Percentiles rank a stretch among this genome's conserved stretches.
Evolutionary conservation across 35 echinoderm and acorn worm genomes (phyloP).

Genomic region (Holothuria glaberrima): DNA sequence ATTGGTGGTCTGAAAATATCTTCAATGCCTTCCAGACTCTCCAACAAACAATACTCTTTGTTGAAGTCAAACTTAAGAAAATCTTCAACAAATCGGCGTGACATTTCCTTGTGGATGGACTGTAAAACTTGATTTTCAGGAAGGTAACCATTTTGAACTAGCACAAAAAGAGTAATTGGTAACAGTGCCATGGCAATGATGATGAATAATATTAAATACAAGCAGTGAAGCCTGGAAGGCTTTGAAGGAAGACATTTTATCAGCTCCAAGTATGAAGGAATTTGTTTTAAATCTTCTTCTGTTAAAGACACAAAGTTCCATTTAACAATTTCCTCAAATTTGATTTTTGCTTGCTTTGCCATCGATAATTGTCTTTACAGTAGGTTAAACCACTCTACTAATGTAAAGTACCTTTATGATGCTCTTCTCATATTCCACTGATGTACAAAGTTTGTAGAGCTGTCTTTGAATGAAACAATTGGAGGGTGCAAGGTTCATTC

Average conservation of each 20-base stretch:
- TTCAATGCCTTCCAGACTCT: constrained; percentile 46
- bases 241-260: neutral
- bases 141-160: constrained; percentile 24
- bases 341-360: neutral
- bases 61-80: constrained; percentile 45
- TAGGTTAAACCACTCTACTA: too few relatives aligned
- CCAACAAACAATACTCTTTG: constrained; percentile 50
- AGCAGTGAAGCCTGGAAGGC: neutral
- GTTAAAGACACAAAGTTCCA: neutral
- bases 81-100: constrained; percentile 29
- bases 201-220: neutral
- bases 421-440: too few relatives aligned
- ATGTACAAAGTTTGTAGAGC: too few relatives aligned
- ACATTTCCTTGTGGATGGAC: constrained; percentile 15
- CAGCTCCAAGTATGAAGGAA: neutral
- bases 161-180: neutral
- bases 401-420: too few relatives aligned
- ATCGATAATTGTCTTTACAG: neutral
- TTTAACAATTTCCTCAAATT: neutral
- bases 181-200: neutral
- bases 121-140: neutral
- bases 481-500: too few relatives aligned
- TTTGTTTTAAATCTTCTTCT: neutral
- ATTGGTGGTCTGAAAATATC: constrained; percentile 77
- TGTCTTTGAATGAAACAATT: too few relatives aligned